phyloP scores from a whole-genome alignment of 2,797 vertebrate genomes.

The Acipenser ruthenus region DNA sequence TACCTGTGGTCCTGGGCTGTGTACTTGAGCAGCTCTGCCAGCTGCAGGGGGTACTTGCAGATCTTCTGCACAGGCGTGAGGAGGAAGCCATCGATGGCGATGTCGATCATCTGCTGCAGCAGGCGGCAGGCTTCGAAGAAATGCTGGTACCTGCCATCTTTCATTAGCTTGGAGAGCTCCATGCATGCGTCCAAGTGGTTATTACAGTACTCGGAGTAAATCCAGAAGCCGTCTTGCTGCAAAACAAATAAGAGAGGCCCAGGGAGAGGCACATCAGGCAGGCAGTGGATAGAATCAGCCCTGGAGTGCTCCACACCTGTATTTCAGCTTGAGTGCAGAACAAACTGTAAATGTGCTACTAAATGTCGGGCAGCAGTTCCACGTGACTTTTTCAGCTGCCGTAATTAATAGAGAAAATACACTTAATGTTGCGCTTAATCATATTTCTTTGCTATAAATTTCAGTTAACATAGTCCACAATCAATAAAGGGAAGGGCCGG shows the following conservation, averaged over 20 bases:
- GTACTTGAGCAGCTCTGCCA: conserved; percentile 95
- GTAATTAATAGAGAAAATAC: too few relatives aligned
- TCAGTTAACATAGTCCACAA: too few relatives aligned
- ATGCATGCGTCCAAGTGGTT: conserved; percentile 96
- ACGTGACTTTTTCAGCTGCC: too few relatives aligned
- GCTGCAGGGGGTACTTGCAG: conserved; percentile 97
- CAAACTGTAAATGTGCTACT: too few relatives aligned
- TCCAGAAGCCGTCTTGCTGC: conserved; percentile 98
- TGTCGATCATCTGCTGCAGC: conserved; percentile 97
- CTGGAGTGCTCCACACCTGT: too few relatives aligned
- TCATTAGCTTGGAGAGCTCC: conserved; percentile 96
- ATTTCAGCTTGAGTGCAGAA: too few relatives aligned
- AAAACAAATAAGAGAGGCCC: conserved; percentile 1
- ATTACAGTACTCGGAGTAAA: conserved; percentile 98
- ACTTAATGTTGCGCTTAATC: too few relatives aligned
- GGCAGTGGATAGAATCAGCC: fast-evolving
- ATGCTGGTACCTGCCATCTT: conserved; percentile 93
- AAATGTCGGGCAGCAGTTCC: too few relatives aligned
- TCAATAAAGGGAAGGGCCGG: too few relatives aligned
- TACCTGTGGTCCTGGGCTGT: conserved; percentile 96
- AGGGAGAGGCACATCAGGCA: conserved; percentile 9
- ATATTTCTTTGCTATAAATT: too few relatives aligned
- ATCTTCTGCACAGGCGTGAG: conserved; percentile 98
- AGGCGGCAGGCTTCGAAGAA: conserved; percentile 97
- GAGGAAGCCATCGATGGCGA: conserved; percentile 94